Conservation (phyloP, 2,113 vertebrate genomes). For the Pseudois nayaur region DNA sequence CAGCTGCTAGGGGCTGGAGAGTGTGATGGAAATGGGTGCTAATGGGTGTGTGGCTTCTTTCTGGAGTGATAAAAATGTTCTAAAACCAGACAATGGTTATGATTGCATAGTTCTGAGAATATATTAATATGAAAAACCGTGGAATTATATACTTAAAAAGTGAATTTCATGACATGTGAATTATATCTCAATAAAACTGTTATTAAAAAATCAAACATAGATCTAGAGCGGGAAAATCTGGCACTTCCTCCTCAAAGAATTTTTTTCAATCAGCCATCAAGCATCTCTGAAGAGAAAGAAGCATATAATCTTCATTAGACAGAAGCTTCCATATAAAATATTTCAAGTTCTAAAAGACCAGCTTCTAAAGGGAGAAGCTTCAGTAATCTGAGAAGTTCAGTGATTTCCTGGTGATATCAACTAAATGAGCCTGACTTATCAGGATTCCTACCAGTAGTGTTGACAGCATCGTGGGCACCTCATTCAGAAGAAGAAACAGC, state of each 20-base stretch:
- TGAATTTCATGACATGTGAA: background rate
- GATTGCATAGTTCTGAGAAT: background rate
- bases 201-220: background rate
- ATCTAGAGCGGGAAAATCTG: background rate
- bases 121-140: background rate
- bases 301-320: background rate
- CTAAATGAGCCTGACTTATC: background rate
- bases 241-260: background rate
- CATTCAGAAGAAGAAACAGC: background rate
- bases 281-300: background rate
- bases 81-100: background rate
- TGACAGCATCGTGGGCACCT: background rate
- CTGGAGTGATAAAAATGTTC: background rate
- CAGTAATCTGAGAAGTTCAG: background rate
- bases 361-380: background rate
- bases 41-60: background rate
- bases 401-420: background rate
- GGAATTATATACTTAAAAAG: background rate
- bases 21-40: background rate
- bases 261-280: background rate
- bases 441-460: background rate
- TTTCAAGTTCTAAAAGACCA: background rate
- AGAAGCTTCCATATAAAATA: background rate
- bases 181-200: background rate
- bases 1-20: background rate